Evolutionary conservation across 2,888 invertebrate species (phyloP).

Genomic region (Apotomis capreana): DNA sequence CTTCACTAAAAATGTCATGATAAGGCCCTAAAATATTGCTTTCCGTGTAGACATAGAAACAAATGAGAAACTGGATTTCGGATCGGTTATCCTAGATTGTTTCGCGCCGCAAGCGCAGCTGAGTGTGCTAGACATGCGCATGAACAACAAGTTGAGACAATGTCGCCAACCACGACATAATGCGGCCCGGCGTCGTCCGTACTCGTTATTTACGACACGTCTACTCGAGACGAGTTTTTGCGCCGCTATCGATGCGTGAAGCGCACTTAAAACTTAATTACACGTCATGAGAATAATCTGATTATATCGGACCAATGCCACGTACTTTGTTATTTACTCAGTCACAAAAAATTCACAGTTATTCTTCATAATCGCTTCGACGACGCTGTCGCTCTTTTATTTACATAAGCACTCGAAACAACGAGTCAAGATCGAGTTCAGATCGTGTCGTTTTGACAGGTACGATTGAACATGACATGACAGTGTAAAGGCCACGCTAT

Average conservation of each 20-base stretch:
- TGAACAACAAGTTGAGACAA: slow-evolving; percentile 42
- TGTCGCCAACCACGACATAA: slow-evolving; percentile 47
- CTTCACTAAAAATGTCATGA: too few species aligned
- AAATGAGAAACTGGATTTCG: neutral
- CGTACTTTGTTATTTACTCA: slow-evolving; percentile 28
- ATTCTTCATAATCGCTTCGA: slow-evolving; percentile 17
- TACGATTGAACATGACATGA: neutral
- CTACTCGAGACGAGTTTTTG: slow-evolving; percentile 49
- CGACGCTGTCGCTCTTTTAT: slow-evolving; percentile 22
- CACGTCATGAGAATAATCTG: slow-evolving; percentile 55
- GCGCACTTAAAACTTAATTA: slow-evolving; percentile 56
- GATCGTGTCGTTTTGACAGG: neutral
- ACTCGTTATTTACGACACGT: slow-evolving; percentile 46
- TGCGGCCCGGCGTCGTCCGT: slow-evolving; percentile 43
- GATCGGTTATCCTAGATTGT: neutral
- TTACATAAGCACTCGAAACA: slow-evolving; percentile 11
- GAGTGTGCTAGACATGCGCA: slow-evolving; percentile 43
- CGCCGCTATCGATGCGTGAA: slow-evolving; percentile 52
- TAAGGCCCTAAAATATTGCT: too few species aligned
- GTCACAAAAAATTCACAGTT: slow-evolving; percentile 33
- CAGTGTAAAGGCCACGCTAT: neutral
- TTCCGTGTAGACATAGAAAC: neutral
- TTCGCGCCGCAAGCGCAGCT: slow-evolving; percentile 25
- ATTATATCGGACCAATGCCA: slow-evolving; percentile 46
- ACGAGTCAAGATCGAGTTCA: slow-evolving; percentile 17